Conservation (phyloP, 2,113 vertebrate species). For the Gymnocephalus cernua region DNA sequence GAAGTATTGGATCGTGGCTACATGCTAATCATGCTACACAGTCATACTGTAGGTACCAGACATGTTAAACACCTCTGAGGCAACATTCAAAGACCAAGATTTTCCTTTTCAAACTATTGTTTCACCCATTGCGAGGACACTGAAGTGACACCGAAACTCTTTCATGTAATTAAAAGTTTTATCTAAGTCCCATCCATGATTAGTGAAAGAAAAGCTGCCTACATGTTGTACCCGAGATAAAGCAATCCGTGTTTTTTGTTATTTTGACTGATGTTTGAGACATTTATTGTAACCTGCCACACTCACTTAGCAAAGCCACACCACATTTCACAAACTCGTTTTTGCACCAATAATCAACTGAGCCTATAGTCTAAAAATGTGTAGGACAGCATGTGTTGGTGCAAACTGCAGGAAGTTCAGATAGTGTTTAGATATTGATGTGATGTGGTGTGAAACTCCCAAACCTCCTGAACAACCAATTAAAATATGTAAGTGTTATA, state of each 20-base stretch:
- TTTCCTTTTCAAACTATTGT: neutral
- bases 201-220: neutral
- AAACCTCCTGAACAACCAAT: neutral
- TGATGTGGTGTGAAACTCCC: neutral
- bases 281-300: neutral
- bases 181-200: constrained; percentile 2
- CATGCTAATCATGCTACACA: constrained; percentile 45
- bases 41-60: constrained; percentile 16
- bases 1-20: constrained; percentile 33
- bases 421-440: neutral
- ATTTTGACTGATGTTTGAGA: neutral
- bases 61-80: constrained; percentile 21
- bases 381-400: neutral
- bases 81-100: neutral
- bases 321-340: neutral
- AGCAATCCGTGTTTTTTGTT: neutral
- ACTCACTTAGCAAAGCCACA: neutral
- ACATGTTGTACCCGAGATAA: neutral
- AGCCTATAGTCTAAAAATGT: neutral
- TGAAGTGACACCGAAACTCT: constrained; percentile 3
- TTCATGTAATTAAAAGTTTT: constrained; percentile 41
- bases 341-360: neutral
- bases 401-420: neutral
- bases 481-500: neutral
- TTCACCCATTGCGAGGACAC: neutral